Evolutionary conservation across 2,797 vertebrate species (phyloP), one percentile per base, ranked within the genome.

Genomic region (Fratercula arctica): DNA sequence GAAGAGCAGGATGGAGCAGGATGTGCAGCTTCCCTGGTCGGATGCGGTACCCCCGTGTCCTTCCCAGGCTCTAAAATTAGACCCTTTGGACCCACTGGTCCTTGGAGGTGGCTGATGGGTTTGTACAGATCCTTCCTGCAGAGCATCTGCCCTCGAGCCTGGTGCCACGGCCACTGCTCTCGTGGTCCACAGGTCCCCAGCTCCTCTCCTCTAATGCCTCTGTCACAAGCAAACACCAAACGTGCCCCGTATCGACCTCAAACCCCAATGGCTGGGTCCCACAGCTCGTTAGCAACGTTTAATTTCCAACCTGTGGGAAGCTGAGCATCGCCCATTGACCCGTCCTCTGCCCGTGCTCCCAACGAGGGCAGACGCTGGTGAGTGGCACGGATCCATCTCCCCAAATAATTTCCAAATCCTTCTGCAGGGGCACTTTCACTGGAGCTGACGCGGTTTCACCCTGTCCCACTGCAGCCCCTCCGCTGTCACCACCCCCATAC

Each of bases 191-290:
- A 3, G 16, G 16, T 69, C 43, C 57, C 41, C 66, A 60, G 0
- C 24, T 74, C 20, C 68, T 39, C 10, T 51, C 53, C 24, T 70
- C 35, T 33, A 67, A 53, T 0, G 3, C 23, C 45, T 64, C 50
- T 60, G 50, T 41, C 23, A 39, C 1, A 3, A 69, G 21, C 41
- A 53, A 64, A 28, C 20, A n/a, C 37, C 7, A 23, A 60, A 39
- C 0, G 0, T n/a, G 41, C 18, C 43, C 43, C 3, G 0, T n/a
- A 20, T 41, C 33, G 64, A 13, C 33, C 43, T 41, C 37, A 33
- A 48, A 48, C 25, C 6, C 7, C 0, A 24, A 3, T 3, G 15
- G 9, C 37, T 39, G 48, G 4, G 28, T 73, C 59, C 43, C 70
- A n/a, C 26, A 23, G n/a, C 12, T 11, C 1, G 0, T 7, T 57